These are phyloP conservation scores for Ophonus ardosiacus DNA, from an alignment of 2,888 invertebrate species.

Conservation along the genomic window DNA sequence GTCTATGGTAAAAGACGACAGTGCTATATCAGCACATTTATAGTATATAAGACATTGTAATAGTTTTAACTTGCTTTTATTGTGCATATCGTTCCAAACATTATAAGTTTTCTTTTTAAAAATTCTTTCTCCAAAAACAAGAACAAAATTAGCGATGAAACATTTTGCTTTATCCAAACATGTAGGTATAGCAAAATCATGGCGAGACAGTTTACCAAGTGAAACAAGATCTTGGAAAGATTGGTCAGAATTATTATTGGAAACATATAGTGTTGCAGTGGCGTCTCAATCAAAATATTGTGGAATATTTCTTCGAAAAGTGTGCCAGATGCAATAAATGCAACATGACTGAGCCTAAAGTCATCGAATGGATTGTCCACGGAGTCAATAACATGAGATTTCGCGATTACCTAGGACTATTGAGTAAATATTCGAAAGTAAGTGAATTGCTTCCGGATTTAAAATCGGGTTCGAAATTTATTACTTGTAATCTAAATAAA, in stretches of 20 bases:
- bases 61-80: too few relatives aligned
- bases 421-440: slow-evolving; percentile 64
- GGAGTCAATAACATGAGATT: slow-evolving; percentile 63
- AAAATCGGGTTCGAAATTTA: not conserved
- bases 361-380: slow-evolving; percentile 67
- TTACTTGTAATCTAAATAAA: not conserved
- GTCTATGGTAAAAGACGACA: too few relatives aligned
- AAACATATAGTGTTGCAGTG: slow-evolving; percentile 66
- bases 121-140: too few relatives aligned
- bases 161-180: not conserved
- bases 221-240: not conserved
- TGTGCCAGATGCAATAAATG: slow-evolving; percentile 66
- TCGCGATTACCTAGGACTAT: slow-evolving; percentile 66
- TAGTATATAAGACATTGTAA: too few relatives aligned
- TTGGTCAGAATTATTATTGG: slow-evolving; percentile 47
- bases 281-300: slow-evolving; percentile 61
- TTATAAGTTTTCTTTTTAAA: too few relatives aligned
- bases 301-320: slow-evolving; percentile 68
- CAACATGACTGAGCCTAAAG: too few relatives aligned
- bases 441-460: too few relatives aligned
- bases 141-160: too few relatives aligned
- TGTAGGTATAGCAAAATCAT: not conserved
- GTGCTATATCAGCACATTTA: too few relatives aligned
- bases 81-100: too few relatives aligned
- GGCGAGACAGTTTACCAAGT: not conserved